Evolutionary conservation across 2,113 vertebrate species (phyloP), one percentile per base, ranked within the genome.

Genomic region (Papio anubis): DNA sequence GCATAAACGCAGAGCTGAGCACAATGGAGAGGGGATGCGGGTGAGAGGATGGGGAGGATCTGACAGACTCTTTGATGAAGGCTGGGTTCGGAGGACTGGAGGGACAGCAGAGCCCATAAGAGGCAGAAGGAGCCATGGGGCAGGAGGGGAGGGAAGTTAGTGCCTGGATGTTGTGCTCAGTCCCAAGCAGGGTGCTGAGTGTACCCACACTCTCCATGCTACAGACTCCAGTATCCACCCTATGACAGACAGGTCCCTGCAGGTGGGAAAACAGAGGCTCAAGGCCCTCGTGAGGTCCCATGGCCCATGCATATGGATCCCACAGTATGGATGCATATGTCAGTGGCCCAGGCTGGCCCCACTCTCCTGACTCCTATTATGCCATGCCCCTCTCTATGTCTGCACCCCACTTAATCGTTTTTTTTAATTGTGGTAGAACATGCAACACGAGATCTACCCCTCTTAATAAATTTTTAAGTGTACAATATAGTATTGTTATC

Each of bases 161-260:
- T 0, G 30, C 32, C 14, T 27, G 55, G 11, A 2, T 2, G 30
- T 40, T 7, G 0, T 52, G 35, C 17, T 16, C 35, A 6, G 17
- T n/a, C 79, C 23, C 9, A 25, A 38, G 80, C 48, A 48, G 13
- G 5, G 4, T 23, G 30, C 52, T 27, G 5, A 64, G 40, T 13
- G 11, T 3, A 40, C 23, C 23, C 12, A 5, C 16, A 27, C 0
- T 0, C 50, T 7, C 12, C 20, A 2, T 10, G 6, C 30, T 30
- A 70, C n/a, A 0, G 5, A 64, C 18, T 14, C 78, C 25, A 64
- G 9, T 27, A 2, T 6, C 27, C 0, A 35, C 20, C 6, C 18
- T 61, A 12, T 1, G 1, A 64, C 3, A 7, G 13, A 17, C 18
- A 73, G 27, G 35, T 45, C 48, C 12, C n/a, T 32, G 50, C 45